A percentile compares a stretch with the other conserved stretches of the same genome.
These are phyloP conservation scores for Ornithoptera priamus DNA, from an alignment of 2,888 invertebrate species.

Conservation along the genomic window DNA sequence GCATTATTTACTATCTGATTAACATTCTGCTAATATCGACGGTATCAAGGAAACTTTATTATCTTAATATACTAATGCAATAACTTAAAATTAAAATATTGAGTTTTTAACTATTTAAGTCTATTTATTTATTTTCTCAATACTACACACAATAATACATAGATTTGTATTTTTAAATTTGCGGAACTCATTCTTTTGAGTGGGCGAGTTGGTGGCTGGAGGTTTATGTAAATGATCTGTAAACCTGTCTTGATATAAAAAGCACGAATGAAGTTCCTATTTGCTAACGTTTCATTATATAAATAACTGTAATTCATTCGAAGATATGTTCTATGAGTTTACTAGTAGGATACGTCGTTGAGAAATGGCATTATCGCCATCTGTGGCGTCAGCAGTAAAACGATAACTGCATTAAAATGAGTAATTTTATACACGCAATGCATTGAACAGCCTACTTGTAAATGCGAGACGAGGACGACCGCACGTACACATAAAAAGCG, in stretches of 20 bases:
- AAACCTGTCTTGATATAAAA: conserved; percentile 17
- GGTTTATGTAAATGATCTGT: conserved; percentile 42
- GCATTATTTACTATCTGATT: no score
- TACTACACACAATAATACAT: no score
- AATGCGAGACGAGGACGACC: conserved; percentile 11
- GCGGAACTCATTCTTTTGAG: conserved; percentile 49
- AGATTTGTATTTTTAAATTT: conserved; percentile 37
- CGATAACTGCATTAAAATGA: conserved; percentile 21
- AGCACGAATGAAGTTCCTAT: conserved; percentile 13
- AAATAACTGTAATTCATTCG: conserved; percentile 4
- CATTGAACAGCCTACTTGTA: conserved; percentile 6
- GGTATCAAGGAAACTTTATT: no score
- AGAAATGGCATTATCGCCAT: conserved; percentile 6
- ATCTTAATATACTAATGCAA: no score
- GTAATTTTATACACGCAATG: conserved; percentile 10
- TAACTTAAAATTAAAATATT: no score
- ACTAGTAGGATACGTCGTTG: background rate
- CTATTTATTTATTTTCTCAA: no score
- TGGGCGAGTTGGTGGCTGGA: conserved; percentile 40
- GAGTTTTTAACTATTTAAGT: no score
- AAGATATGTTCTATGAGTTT: background rate
- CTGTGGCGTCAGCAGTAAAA: conserved; percentile 5
- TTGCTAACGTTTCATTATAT: conserved; percentile 18
- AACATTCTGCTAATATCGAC: no score
- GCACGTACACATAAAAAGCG: conserved; percentile 12